These are phyloP conservation scores for Chrysina gloriosa DNA, from an alignment of 2,888 invertebrate species.

Conservation along the genomic window DNA sequence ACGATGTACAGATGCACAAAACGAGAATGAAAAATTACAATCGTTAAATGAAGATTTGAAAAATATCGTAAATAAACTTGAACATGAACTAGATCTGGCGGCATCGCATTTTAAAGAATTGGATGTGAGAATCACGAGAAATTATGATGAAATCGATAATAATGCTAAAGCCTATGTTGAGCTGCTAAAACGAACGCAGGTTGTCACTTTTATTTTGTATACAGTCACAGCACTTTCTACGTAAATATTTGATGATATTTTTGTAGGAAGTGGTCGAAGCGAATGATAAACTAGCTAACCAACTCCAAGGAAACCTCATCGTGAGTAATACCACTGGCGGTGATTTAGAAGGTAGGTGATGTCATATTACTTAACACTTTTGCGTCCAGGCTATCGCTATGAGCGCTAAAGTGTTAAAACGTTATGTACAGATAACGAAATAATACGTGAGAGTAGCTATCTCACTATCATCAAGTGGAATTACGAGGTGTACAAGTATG, in stretches of 20 bases:
- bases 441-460: too few relatives aligned
- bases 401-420: too few relatives aligned
- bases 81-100: constrained; percentile 8
- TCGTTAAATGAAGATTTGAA: constrained; percentile 8
- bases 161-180: constrained; percentile 32
- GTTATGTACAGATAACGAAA: not conserved
- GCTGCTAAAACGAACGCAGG: constrained; percentile 37
- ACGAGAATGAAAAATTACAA: constrained; percentile 1
- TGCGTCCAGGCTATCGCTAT: too few relatives aligned
- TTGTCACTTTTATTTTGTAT: constrained; percentile 12
- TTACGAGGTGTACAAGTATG: too few relatives aligned
- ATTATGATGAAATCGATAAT: constrained; percentile 34
- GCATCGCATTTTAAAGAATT: constrained; percentile 17
- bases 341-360: constrained; percentile 21
- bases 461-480: too few relatives aligned
- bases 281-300: constrained; percentile 27
- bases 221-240: not conserved
- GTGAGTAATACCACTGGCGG: constrained; percentile 4
- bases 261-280: constrained; percentile 42
- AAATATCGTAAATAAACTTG: constrained; percentile 1
- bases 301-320: not conserved
- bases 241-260: constrained; percentile 20
- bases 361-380: not conserved
- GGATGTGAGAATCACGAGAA: constrained; percentile 34
- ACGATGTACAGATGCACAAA: not conserved